These are phyloP conservation scores for Margaritifera margaritifera DNA, from an alignment of 2,888 invertebrate species.

Conservation along the genomic window DNA sequence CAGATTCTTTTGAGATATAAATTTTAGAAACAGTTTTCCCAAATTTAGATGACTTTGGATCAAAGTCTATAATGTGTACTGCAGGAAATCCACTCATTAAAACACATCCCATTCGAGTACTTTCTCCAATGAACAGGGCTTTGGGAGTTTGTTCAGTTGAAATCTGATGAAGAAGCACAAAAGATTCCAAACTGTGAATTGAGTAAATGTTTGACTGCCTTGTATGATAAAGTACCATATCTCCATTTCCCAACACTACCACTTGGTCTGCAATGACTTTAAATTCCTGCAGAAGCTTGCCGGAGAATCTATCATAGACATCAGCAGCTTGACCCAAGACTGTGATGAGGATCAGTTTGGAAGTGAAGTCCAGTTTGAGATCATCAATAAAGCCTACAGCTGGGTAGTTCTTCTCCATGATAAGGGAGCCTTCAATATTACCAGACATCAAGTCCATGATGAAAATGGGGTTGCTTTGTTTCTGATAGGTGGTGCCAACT, in stretches of 20 bases:
- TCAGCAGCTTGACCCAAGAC: slow-evolving; percentile 35
- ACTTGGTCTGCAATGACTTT: slow-evolving; percentile 35
- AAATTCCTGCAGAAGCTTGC: slow-evolving; percentile 41
- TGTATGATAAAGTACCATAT: slow-evolving; percentile 32
- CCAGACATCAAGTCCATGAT: slow-evolving; percentile 41
- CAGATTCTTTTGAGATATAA: slow-evolving; percentile 10
- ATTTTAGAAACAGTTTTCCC: slow-evolving; percentile 27
- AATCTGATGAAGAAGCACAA: slow-evolving; percentile 30
- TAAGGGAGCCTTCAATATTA: slow-evolving; percentile 31
- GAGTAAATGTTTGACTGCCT: slow-evolving; percentile 37
- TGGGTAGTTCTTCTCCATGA: slow-evolving; percentile 44
- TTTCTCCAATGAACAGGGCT: slow-evolving; percentile 12
- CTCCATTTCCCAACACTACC: slow-evolving; percentile 28
- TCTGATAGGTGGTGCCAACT: slow-evolving; percentile 44
- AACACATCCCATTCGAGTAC: slow-evolving; percentile 21
- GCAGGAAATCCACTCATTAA: slow-evolving; percentile 21
- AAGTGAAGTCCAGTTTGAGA: slow-evolving; percentile 36
- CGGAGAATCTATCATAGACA: slow-evolving; percentile 34
- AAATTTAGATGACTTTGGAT: slow-evolving; percentile 18
- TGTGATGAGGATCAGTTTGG: slow-evolving; percentile 30
- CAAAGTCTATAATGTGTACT: slow-evolving; percentile 28
- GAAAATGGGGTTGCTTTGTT: slow-evolving; percentile 41
- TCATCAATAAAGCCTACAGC: slow-evolving; percentile 48
- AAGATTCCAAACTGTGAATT: slow-evolving; percentile 27
- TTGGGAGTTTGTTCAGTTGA: slow-evolving; percentile 23